A percentile compares a stretch with the other conserved stretches of the same genome.
Conservation (phyloP, 2,888 invertebrate genomes). For the Andrena trimmerana region DNA sequence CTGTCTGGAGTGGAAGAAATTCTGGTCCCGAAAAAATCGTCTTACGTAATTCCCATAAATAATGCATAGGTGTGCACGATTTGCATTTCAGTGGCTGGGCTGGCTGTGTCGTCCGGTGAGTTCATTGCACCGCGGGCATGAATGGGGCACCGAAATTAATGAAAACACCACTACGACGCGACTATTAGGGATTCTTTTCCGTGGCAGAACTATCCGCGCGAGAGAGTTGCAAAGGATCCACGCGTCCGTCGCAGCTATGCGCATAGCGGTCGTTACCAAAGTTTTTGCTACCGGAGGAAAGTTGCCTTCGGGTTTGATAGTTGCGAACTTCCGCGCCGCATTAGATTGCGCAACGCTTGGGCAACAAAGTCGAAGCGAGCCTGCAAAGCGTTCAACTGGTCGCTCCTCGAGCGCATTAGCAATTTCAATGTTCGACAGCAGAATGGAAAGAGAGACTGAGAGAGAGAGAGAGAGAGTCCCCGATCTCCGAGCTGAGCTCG, state of each 20-base stretch:
- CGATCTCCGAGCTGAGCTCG: too few species aligned
- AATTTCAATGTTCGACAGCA: conserved; percentile 32
- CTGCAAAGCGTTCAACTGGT: conserved; percentile 7
- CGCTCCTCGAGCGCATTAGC: conserved; percentile 2
- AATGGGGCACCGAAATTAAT: conserved; percentile 58
- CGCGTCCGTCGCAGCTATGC: neutral
- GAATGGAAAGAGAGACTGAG: neutral
- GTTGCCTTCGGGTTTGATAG: neutral
- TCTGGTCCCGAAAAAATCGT: conserved; percentile 32
- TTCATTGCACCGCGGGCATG: conserved; percentile 60
- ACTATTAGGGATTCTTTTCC: neutral
- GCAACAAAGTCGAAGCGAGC: conserved; percentile 1
- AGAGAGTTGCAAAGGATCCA: neutral
- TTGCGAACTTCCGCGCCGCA: conserved; percentile 1
- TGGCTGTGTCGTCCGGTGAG: conserved; percentile 47
- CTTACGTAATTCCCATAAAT: conserved; percentile 68
- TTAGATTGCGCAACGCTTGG: conserved; percentile 23
- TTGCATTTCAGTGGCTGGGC: conserved; percentile 62
- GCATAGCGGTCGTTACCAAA: neutral
- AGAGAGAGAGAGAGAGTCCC: neutral
- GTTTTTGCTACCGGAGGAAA: neutral
- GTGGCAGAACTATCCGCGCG: too few species aligned
- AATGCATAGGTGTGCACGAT: conserved; percentile 62
- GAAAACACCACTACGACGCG: conserved; percentile 28
- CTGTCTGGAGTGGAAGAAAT: conserved; percentile 9